These are phyloP conservation scores for Samia ricini DNA, from an alignment of 1,140 invertebrate genomes.

Conservation along the genomic window DNA sequence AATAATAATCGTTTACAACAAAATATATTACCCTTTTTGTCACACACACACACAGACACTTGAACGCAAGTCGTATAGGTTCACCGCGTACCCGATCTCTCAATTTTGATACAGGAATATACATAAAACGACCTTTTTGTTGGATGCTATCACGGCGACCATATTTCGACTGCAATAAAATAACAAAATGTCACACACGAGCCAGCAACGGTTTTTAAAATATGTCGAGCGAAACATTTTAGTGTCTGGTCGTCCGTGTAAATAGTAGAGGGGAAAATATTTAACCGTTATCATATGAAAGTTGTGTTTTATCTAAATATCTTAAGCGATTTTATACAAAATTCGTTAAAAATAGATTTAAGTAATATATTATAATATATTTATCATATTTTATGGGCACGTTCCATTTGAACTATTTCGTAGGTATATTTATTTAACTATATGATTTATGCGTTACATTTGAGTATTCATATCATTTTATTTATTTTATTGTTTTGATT, in stretches of 20 bases:
- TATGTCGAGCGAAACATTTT: not conserved
- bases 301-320: not conserved
- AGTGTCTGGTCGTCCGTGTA: not conserved
- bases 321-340: no score
- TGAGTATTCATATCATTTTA: no score
- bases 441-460: no score
- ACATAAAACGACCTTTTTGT: slow-evolving; percentile 2
- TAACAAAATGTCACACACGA: slow-evolving; percentile 7
- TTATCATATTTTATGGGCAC: no score
- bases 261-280: not conserved
- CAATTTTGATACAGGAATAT: not conserved
- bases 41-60: no score
- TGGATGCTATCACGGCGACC: not conserved
- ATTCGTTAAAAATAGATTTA: no score
- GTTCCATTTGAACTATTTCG: no score
- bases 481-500: no score
- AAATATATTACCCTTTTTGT: no score
- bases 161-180: slow-evolving; percentile 11
- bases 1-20: no score
- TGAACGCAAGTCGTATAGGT: not conserved
- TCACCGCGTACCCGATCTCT: not conserved
- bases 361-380: no score
- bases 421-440: no score
- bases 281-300: not conserved
- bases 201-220: slow-evolving; percentile 1